Base-by-base conservation (phyloP, 2,888 invertebrate species). In the Phortica magna region DNA sequence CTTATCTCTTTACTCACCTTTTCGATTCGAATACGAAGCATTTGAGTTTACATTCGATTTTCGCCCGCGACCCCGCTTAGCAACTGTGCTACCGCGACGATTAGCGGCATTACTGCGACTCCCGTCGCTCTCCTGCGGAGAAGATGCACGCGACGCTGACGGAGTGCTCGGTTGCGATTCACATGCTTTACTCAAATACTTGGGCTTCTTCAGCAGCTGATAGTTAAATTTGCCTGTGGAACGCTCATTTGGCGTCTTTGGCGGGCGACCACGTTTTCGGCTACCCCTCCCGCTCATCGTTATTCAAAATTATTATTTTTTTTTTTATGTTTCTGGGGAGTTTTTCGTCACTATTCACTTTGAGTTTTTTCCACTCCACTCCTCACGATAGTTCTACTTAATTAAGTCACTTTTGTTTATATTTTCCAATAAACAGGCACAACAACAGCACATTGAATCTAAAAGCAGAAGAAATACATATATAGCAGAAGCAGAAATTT, bases 261-360 rank as follows among this genome's bases (percentile, higher is more conserved):
- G 98, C 92, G 98, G 98, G 91, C 98, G 95, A 91, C 98, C 98
- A 93, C 97, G 95, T 93, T 96, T 96, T 92, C 97, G 96, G 88
- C 95, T 94, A 90, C 96, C 96, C 93, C 97, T 95, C 89, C 96
- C 95, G 91, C 97, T 96, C 97, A 98, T 98, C 75, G 80, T 61
- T 22, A 7, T 19, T 61, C 10, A 61, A 7, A 22, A 17, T 61
- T 19, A 22, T 19, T 61, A 81, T 79, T 83, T 78, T 81, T 57
- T n/a, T n/a, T 65, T 77, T 76, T 79, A 77, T 76, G 59, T 64
- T 73, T 76, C 74, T 74, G 19, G 10, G 14, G 57, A 19, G 9
- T 61, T 19, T 22, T 61, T 10, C 7, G 10, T 61, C 19, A 61
- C 7, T 6, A 48, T 12, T 61, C 17, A 22, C 61, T 61, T 22